Conservation (phyloP, 2,888 invertebrate genomes). For the Campoplex capitator region DNA sequence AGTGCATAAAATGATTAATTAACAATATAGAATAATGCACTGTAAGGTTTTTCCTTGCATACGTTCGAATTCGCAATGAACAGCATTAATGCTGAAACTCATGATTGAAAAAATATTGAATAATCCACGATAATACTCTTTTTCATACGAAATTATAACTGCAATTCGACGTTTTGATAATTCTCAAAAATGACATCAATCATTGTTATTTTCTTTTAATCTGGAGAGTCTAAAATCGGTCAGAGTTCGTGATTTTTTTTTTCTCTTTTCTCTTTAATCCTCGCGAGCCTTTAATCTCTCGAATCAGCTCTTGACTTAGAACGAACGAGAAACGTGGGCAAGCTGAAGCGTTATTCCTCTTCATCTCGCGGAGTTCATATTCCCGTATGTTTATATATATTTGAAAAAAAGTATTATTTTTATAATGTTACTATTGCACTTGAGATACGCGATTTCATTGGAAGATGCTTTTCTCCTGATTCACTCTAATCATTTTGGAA, state of each 20-base stretch:
- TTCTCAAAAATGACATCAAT: neutral
- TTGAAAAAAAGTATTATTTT: neutral
- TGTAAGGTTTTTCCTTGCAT: neutral
- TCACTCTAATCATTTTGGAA: constrained; percentile 31
- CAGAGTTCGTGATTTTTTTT: neutral
- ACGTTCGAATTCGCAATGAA: neutral
- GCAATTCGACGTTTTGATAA: neutral
- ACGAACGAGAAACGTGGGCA: neutral
- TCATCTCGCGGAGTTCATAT: neutral
- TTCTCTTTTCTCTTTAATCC: neutral
- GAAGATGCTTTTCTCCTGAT: constrained; percentile 38
- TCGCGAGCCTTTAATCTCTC: constrained; percentile 18
- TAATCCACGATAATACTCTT: neutral
- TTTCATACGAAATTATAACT: neutral
- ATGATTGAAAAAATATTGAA: neutral
- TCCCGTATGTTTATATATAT: neutral
- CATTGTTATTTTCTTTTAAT: neutral
- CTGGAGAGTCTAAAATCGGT: neutral
- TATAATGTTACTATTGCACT: constrained; percentile 41
- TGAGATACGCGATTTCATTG: constrained; percentile 16
- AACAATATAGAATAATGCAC: neutral
- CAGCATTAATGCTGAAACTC: neutral
- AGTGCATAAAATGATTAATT: neutral
- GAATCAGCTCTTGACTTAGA: constrained; percentile 1
- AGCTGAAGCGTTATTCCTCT: neutral